A percentile compares a stretch with the other conserved stretches of the same genome.
phyloP scores from a whole-genome alignment of 1,140 invertebrate genomes.

The Scaptodrosophila lebanonensis region DNA sequence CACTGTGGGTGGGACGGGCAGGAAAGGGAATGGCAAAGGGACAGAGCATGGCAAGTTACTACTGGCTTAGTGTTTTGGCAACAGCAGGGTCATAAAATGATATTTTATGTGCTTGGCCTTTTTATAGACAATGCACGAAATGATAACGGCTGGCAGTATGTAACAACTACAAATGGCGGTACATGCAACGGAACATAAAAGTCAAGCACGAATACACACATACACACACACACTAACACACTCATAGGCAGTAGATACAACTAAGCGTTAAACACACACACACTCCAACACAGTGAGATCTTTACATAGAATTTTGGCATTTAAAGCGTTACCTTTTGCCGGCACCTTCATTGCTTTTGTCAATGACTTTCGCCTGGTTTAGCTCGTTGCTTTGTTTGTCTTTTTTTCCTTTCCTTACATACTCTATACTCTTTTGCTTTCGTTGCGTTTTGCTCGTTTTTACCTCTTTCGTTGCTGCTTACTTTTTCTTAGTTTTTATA shows the following conservation, averaged over 20 bases:
- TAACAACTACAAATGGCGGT: conserved; percentile 60
- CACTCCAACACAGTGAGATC: conserved; percentile 26
- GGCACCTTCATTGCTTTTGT: conserved; percentile 29
- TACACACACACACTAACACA: conserved; percentile 1
- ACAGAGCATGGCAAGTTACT: too few relatives aligned
- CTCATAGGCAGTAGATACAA: too few relatives aligned
- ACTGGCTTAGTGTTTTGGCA: too few relatives aligned
- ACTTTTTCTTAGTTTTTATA: neutral
- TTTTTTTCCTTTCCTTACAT: conserved; percentile 7
- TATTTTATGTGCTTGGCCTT: conserved; percentile 45
- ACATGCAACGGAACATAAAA: conserved; percentile 58
- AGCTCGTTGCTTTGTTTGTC: neutral
- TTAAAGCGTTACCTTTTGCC: conserved; percentile 48
- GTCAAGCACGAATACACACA: conserved; percentile 25
- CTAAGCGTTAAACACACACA: too few relatives aligned
- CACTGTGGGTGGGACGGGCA: conserved; percentile 9
- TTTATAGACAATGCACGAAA: conserved; percentile 25
- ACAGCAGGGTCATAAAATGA: conserved; percentile 56
- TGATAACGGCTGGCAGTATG: conserved; percentile 42
- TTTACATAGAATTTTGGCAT: conserved; percentile 39
- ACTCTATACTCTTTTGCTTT: conserved; percentile 18
- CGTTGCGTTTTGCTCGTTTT: conserved; percentile 16
- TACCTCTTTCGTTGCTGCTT: conserved; percentile 4
- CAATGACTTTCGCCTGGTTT: conserved; percentile 59
- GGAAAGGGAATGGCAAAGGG: too few relatives aligned